Base-by-base conservation (phyloP, 2,113 vertebrate genomes). In the Platichthys stellatus region DNA sequence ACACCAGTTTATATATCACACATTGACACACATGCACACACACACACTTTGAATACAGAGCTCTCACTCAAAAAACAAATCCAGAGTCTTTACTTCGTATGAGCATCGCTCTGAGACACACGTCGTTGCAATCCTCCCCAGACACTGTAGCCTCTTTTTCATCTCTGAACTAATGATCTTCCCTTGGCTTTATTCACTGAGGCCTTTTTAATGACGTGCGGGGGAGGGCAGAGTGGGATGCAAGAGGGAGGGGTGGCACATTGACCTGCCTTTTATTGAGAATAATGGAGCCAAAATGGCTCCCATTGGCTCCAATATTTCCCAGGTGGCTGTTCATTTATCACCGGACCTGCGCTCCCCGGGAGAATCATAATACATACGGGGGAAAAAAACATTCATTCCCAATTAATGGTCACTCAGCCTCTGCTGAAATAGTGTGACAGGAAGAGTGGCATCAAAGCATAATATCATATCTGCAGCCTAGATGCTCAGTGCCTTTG, bases 241-340 rank as follows among this genome's bases (percentile, higher is more conserved):
- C 49, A 8, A 43, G 62, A 24, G 51, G 59, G 60, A 18, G 67
- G 47, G 70, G 68, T 49, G 70, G 70, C 59, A 72, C 24, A 3
- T 56, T 88, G 88, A 92, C 91, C 86, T 81, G 78, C 63, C 69
- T 86, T 86, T 90, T 89, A 92, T 88, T 84, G 82, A 90, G 81
- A 92, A 89, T 86, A 92, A 92, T 89, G 87, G 86, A 65, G 75
- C 73, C 83, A 86, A 83, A 91, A 91, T 85, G 87, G 80, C 74
- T 88, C 83, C 81, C 82, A 86, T 83, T 56, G 31, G 75, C 77
- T 63, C n/a, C 60, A 80, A 86, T 86, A 84, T 92, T 87, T 89
- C 87, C 85, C 88, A 76, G 77, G 82, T 81, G 87, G 84, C 80
- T 58, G 62, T 88, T 88, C 82, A 89, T 91, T 90, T 80, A 89